phyloP scores from a whole-genome alignment of 2,113 vertebrate genomes.

The Regulus satrapa region DNA sequence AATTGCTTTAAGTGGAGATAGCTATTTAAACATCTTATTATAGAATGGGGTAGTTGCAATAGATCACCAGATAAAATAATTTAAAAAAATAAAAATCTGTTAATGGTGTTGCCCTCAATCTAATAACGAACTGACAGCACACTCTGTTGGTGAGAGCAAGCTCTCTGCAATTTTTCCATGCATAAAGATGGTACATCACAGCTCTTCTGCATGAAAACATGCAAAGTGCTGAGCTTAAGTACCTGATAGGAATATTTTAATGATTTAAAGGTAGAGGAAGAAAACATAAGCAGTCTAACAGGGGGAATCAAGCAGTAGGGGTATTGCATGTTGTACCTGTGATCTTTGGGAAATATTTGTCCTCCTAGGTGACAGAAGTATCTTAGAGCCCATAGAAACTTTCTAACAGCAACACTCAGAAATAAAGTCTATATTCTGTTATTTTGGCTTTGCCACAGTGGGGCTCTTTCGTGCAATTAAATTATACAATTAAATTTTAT shows the following conservation, averaged over 20 bases:
- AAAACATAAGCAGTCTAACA: not conserved
- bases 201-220: not conserved
- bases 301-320: not conserved
- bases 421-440: not conserved
- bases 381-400: not conserved
- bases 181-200: not conserved
- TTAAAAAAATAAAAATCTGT: not conserved
- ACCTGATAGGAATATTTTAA: not conserved
- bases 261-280: not conserved
- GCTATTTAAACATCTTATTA: slow-evolving; percentile 8
- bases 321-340: not conserved
- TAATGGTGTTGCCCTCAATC: not conserved
- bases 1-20: not conserved
- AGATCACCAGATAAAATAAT: slow-evolving; percentile 14
- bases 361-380: not conserved
- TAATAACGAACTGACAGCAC: not conserved
- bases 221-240: not conserved
- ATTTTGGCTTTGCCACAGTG: not conserved
- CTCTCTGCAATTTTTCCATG: not conserved
- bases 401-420: not conserved
- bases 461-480: not conserved
- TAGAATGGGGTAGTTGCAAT: not conserved
- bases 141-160: slow-evolving; percentile 18
- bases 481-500: not conserved
- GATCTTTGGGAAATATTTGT: not conserved